Evolutionary conservation across 2,113 vertebrate species (phyloP), one percentile per base, ranked within the genome.

Genomic region (Embiotoca jacksoni): DNA sequence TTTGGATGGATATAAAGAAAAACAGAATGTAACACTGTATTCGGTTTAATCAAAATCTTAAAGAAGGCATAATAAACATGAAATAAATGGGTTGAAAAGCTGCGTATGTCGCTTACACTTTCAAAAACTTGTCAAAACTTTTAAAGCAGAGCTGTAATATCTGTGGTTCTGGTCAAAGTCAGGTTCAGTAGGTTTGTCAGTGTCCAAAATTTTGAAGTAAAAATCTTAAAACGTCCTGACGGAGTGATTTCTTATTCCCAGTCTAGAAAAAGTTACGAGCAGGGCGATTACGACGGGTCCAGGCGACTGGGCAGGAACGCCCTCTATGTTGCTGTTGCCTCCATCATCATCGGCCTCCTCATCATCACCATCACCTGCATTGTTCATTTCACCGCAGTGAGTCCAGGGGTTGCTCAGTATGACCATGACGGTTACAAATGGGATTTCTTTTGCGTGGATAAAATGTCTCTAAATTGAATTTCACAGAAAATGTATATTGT

Each of bases 221-320:
- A 44, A 44, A 44, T 44, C 10, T 11, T 13, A 3, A 44, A 44
- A 9, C 13, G 41, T 44, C 10, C 13, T 2, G 41, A 44, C 13
- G 41, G 13, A 33, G 7, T 11, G 31, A 32, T 78, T 64, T 86
- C 58, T 64, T 35, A 6, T 31, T 59, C 41, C 50, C 92, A 98
- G 97, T 96, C 97, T 71, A 93, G 96, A 78, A 96, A 94, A 89
- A 97, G 97, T 84, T 97, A 97, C 50, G 94, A 94, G 3, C 85
- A 91, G 0, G 96, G 96, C 7, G 96, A 98, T 75, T 88, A 96
- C 0, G 97, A 97, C 8, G 97, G 96, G 56, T 96, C 96, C 65
- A 92, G 80, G 82, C 88, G 94, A n/a, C 94, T 98, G 74, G 96
- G 96, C 76, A 94, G 89, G 84, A 96, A 95, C 0, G 97, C 97